A percentile compares a stretch with the other conserved stretches of the same genome.
Conservation (phyloP, 2,888 invertebrate species). For the Sepioteuthis lessoniana region DNA sequence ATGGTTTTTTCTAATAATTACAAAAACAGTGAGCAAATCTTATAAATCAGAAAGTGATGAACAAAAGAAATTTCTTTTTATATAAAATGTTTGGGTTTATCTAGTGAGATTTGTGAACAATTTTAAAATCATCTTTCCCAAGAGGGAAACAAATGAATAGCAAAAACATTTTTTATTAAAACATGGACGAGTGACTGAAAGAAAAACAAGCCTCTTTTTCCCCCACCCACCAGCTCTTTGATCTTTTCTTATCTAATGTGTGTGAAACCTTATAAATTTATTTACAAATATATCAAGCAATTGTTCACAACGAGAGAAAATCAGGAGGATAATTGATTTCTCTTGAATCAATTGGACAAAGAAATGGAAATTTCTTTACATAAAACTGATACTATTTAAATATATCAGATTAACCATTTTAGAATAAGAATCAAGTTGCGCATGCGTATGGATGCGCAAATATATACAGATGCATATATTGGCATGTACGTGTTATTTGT, state of each 20-base stretch:
- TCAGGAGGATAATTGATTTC: no score
- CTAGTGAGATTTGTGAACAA: neutral
- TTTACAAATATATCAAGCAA: no score
- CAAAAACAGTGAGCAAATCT: neutral
- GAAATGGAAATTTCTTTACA: neutral
- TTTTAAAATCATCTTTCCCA: neutral
- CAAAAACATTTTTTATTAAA: neutral
- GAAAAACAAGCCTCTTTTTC: neutral
- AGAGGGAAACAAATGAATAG: neutral
- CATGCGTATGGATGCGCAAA: neutral
- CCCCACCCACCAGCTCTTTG: no score
- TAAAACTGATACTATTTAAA: neutral
- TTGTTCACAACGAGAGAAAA: no score
- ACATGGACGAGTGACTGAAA: neutral
- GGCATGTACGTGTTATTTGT: neutral
- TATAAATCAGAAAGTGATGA: neutral
- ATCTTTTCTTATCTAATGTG: no score
- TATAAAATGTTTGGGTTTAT: no score
- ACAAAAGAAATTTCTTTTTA: no score
- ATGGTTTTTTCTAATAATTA: neutral
- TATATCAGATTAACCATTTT: neutral
- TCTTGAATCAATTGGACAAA: no score
- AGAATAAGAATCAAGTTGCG: neutral
- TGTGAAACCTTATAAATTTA: no score
- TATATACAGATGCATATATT: neutral